phyloP scores from a whole-genome alignment of 1,140 invertebrate species.

The Drosophila persimilis region DNA sequence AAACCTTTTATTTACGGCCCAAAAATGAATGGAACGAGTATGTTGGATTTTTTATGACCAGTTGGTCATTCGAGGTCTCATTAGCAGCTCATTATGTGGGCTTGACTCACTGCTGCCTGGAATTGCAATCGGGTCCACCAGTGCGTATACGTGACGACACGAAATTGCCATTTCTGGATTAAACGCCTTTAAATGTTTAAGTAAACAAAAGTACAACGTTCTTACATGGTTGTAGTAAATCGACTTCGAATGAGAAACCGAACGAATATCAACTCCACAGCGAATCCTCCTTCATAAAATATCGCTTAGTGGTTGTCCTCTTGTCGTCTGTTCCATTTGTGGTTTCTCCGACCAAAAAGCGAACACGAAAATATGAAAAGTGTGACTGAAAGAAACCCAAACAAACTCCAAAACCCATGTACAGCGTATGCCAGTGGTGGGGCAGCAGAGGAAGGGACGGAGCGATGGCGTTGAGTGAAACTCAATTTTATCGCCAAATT shows the following conservation, averaged over 20 bases:
- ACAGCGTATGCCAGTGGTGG: slow-evolving; percentile 4
- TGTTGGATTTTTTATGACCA: slow-evolving; percentile 48
- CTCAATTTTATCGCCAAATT: slow-evolving; percentile 70
- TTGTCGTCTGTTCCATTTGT: slow-evolving; percentile 4
- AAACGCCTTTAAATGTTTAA: slow-evolving; percentile 29
- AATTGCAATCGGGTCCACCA: slow-evolving; percentile 29
- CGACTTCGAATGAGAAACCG: not conserved
- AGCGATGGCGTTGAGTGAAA: slow-evolving; percentile 52
- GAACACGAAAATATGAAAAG: slow-evolving; percentile 66
- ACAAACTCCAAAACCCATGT: slow-evolving; percentile 19
- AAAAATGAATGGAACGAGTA: slow-evolving; percentile 45
- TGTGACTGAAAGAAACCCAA: slow-evolving; percentile 8
- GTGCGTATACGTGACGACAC: slow-evolving; percentile 29
- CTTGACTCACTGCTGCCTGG: slow-evolving; percentile 20
- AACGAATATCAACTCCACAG: not conserved
- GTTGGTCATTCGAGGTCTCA: slow-evolving; percentile 44
- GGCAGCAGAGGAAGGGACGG: slow-evolving; percentile 11
- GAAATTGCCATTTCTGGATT: slow-evolving; percentile 21
- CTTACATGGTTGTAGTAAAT: not conserved
- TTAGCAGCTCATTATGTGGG: slow-evolving; percentile 57
- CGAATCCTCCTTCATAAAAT: slow-evolving; percentile 18
- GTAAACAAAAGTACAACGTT: slow-evolving; percentile 9
- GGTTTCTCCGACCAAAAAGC: slow-evolving; percentile 26
- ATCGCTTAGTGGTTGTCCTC: slow-evolving; percentile 12
- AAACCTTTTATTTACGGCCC: slow-evolving; percentile 59